These are phyloP conservation scores for Alviniconcha marisindica DNA, from an alignment of 1,140 invertebrate species.

Conservation along the genomic window DNA sequence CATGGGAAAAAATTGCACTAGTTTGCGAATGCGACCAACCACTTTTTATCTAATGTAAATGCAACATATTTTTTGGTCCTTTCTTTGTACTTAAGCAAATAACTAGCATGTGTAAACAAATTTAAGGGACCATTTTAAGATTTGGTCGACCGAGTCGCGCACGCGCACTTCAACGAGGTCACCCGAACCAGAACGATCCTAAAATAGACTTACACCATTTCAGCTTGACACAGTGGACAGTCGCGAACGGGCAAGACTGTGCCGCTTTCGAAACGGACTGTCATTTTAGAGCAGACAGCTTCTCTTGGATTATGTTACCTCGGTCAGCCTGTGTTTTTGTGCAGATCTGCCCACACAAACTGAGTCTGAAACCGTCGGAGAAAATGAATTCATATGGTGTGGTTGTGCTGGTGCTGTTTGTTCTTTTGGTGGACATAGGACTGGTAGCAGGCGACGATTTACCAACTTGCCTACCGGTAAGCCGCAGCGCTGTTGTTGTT, in stretches of 20 bases:
- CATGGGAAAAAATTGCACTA: background rate
- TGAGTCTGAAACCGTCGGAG: background rate
- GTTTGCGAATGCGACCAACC: background rate
- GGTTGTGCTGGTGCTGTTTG: background rate
- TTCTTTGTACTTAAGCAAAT: too few species aligned
- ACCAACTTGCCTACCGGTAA: slow-evolving; percentile 53
- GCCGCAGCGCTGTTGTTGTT: too few species aligned
- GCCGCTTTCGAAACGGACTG: too few species aligned
- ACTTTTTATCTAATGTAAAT: too few species aligned
- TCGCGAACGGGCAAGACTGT: too few species aligned
- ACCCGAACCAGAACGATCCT: background rate
- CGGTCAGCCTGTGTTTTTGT: too few species aligned
- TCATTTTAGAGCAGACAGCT: too few species aligned
- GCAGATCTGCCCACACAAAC: too few species aligned
- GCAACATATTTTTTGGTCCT: too few species aligned
- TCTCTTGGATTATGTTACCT: too few species aligned
- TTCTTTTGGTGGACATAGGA: background rate
- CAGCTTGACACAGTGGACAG: too few species aligned
- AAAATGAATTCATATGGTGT: slow-evolving; percentile 26
- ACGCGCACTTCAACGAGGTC: slow-evolving; percentile 7
- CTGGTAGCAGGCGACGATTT: slow-evolving; percentile 38
- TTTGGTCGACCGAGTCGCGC: background rate
- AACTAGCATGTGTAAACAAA: too few species aligned
- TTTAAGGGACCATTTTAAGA: background rate
- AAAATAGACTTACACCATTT: background rate